phyloP scores from a whole-genome alignment of 2,113 vertebrate species.

The Sterna hirundo region DNA sequence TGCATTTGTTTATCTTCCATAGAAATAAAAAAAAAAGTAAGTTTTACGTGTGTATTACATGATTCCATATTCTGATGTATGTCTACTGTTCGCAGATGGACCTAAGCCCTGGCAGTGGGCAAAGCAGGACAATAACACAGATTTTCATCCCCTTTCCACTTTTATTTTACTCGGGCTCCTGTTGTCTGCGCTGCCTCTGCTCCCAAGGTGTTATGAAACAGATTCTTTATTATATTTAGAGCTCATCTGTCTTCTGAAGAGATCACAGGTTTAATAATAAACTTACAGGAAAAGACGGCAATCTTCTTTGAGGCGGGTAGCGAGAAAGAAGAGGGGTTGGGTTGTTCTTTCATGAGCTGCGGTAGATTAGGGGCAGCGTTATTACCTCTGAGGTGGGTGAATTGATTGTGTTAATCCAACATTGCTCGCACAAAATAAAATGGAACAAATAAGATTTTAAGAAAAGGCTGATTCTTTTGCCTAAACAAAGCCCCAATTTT shows the following conservation, averaged over 20 bases:
- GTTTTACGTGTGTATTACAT: rapidly evolving
- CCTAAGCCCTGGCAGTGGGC: not conserved
- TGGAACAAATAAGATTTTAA: not conserved
- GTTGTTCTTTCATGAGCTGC: not conserved
- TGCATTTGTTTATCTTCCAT: not conserved
- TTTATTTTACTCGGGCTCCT: rapidly evolving
- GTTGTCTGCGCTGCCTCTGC: not conserved
- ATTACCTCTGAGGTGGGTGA: not conserved
- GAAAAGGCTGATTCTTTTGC: not conserved
- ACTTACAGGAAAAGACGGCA: constrained; percentile 1
- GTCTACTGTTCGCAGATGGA: not conserved
- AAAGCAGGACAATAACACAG: not conserved
- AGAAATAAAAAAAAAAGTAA: not conserved
- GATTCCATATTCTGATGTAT: not conserved
- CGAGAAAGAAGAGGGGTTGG: not conserved
- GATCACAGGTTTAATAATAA: constrained; percentile 37
- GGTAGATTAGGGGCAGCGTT: rapidly evolving
- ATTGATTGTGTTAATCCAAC: not conserved
- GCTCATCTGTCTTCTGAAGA: constrained; percentile 15
- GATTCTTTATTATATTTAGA: constrained; percentile 37
- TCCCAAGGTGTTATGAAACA: not conserved
- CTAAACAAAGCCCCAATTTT: not conserved
- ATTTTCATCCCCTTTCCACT: not conserved
- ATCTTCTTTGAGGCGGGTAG: not conserved
- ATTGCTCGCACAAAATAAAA: not conserved